Evolutionary conservation across 1,140 invertebrate species (phyloP).

Genomic region (Leptinotarsa defecta): DNA sequence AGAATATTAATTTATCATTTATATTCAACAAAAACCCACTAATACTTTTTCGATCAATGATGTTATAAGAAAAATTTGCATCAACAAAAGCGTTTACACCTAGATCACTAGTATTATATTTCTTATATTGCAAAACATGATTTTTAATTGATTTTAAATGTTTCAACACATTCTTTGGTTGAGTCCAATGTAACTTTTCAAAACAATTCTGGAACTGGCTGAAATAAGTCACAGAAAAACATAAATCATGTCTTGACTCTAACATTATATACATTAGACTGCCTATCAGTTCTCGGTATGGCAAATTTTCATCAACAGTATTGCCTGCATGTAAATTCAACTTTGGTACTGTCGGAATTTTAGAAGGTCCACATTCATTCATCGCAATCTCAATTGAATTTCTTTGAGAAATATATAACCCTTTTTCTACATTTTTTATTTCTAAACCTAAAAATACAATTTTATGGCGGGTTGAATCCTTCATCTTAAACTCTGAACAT

Average conservation of each 20-base stretch:
- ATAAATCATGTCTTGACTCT: background rate
- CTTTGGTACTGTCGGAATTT: background rate
- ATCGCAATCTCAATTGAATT: background rate
- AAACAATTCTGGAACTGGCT: background rate
- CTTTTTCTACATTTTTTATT: background rate
- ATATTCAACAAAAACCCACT: background rate
- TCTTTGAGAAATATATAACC: background rate
- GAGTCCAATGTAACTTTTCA: background rate
- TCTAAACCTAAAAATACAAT: background rate
- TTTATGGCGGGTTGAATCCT: background rate
- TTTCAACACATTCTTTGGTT: background rate
- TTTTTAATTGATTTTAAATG: background rate
- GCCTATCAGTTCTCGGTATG: background rate
- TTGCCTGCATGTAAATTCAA: background rate
- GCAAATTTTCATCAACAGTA: background rate
- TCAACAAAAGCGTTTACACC: background rate
- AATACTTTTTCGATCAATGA: background rate
- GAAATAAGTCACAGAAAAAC: background rate
- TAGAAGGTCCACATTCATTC: background rate
- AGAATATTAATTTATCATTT: background rate
- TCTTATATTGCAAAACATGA: background rate
- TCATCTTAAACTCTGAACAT: background rate
- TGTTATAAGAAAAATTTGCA: background rate
- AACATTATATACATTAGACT: background rate
- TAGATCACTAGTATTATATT: background rate